phyloP scores from a whole-genome alignment of 1,140 invertebrate species.

The Papilio glaucus region DNA sequence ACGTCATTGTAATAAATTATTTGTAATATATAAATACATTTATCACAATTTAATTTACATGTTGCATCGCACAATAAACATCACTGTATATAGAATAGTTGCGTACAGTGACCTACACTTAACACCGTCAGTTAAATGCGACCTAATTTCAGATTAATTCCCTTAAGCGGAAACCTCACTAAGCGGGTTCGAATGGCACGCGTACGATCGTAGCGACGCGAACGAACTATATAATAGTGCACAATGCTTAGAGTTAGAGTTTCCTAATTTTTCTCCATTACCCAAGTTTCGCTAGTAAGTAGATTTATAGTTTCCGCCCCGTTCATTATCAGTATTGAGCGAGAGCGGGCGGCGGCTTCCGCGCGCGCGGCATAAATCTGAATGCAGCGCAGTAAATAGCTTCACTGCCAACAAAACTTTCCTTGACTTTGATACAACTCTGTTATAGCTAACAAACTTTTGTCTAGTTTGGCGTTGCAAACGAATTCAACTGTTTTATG shows the following conservation, averaged over 20 bases:
- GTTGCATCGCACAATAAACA: not conserved
- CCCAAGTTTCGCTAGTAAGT: conserved; percentile 74
- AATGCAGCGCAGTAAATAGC: conserved; percentile 72
- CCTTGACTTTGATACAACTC: conserved; percentile 59
- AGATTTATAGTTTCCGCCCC: conserved; percentile 82
- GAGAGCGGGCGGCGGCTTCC: conserved; percentile 50
- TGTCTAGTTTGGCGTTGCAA: conserved; percentile 44
- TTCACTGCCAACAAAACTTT: conserved; percentile 60
- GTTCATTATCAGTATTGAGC: conserved; percentile 80
- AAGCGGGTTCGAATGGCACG: conserved; percentile 77
- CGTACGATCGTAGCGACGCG: conserved; percentile 60
- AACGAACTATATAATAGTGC: conserved; percentile 61
- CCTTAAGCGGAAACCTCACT: conserved; percentile 82
- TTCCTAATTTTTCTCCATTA: conserved; percentile 72
- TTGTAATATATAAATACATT: not conserved
- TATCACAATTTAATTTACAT: not conserved
- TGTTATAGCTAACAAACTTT: conserved; percentile 41
- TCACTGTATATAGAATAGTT: not conserved
- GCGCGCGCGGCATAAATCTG: conserved; percentile 76
- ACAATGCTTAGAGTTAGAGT: conserved; percentile 70
- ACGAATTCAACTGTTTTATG: conserved; percentile 45
- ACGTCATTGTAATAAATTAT: no score
- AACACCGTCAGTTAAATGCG: conserved; percentile 73
- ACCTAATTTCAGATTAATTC: conserved; percentile 83
- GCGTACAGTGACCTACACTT: conserved; percentile 73